Percentiles rank a stretch among this genome's conserved stretches.
Evolutionary conservation across 2,888 invertebrate genomes (phyloP).

Genomic region (Nudaria mundana): DNA sequence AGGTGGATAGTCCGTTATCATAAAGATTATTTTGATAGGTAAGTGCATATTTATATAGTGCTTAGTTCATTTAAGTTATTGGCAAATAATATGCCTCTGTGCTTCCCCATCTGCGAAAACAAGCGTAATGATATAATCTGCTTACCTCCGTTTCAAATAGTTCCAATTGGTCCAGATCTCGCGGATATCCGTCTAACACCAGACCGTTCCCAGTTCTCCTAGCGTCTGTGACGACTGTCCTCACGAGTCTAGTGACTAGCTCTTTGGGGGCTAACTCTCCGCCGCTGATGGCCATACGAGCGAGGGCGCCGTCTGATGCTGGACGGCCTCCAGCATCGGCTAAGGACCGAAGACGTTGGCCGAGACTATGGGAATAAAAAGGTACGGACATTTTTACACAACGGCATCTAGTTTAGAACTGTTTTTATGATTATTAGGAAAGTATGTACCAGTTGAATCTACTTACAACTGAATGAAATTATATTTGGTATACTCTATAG

Average conservation of each 20-base stretch:
- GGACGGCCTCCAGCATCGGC: conserved; percentile 85
- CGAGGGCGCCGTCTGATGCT: conserved; percentile 83
- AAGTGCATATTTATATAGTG: too few species aligned
- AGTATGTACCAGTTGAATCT: too few species aligned
- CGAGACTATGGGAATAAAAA: conserved; percentile 79
- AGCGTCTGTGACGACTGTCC: conserved; percentile 82
- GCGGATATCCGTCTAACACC: conserved; percentile 96
- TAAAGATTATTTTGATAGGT: too few species aligned
- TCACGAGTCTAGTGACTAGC: conserved; percentile 88
- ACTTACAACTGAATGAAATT: too few species aligned
- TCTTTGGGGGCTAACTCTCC: conserved; percentile 92
- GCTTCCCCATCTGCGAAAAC: too few species aligned
- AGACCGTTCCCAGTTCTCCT: conserved; percentile 86
- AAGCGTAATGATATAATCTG: neutral
- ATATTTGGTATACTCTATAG: too few species aligned
- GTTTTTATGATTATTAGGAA: too few species aligned
- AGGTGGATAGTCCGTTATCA: too few species aligned
- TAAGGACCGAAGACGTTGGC: conserved; percentile 87
- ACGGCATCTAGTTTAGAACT: too few species aligned
- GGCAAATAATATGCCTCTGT: too few species aligned
- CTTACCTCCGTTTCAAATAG: conserved; percentile 93
- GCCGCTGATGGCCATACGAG: conserved; percentile 85
- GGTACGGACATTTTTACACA: too few species aligned
- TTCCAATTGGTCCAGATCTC: conserved; percentile 93
- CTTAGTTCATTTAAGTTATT: too few species aligned